phyloP scores from a whole-genome alignment of 2,888 invertebrate species.

The Hypolimnas misippus region DNA sequence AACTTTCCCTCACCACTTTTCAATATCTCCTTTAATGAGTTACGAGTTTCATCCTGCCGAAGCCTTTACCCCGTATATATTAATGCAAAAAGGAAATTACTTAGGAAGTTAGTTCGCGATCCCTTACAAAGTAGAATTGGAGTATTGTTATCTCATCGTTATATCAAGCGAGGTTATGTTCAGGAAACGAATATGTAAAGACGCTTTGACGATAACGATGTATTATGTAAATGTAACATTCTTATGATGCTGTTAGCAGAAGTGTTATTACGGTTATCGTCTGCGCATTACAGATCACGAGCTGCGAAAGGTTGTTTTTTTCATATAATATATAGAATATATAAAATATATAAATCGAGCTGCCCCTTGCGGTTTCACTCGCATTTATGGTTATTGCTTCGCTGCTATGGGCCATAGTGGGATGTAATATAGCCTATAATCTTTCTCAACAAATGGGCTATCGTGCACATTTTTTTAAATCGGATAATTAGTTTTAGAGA shows the following conservation, averaged over 20 bases:
- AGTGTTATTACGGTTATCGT: conserved; percentile 23
- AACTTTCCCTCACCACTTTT: conserved; percentile 27
- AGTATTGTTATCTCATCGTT: conserved; percentile 31
- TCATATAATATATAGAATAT: background rate
- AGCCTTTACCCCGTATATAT: conserved; percentile 30
- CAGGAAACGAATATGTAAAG: conserved; percentile 27
- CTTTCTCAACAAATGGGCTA: too few relatives aligned
- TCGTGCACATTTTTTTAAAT: too few relatives aligned
- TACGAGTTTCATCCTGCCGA: conserved; percentile 32
- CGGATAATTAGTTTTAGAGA: too few relatives aligned
- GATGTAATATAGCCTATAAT: too few relatives aligned
- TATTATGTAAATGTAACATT: conserved; percentile 28
- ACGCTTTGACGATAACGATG: conserved; percentile 24
- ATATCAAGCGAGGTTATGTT: conserved; percentile 23
- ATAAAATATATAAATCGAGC: background rate
- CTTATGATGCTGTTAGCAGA: conserved; percentile 5
- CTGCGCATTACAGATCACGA: background rate
- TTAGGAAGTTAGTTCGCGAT: conserved; percentile 37
- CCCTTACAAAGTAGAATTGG: conserved; percentile 35
- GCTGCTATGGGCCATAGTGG: too few relatives aligned
- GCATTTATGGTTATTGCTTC: too few relatives aligned
- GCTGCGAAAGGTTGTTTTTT: background rate
- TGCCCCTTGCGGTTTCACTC: too few relatives aligned
- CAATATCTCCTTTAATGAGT: conserved; percentile 40
- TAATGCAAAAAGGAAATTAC: conserved; percentile 39